phyloP scores from a whole-genome alignment of 2,888 invertebrate species.

The Mesochorus sp. region DNA sequence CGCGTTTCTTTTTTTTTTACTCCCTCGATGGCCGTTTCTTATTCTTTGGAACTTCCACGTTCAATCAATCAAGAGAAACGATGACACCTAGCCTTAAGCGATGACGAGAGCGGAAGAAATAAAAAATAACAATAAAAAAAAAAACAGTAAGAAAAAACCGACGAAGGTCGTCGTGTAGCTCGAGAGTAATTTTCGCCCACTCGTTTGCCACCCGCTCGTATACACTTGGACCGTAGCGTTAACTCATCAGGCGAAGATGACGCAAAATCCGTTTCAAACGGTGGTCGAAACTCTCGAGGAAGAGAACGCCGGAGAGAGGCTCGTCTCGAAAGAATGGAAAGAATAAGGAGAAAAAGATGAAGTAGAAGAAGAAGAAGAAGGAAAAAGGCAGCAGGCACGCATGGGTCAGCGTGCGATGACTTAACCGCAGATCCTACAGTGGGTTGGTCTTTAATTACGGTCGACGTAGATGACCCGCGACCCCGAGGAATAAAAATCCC shows the following conservation, averaged over 20 bases:
- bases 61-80: too few species aligned
- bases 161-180: too few species aligned
- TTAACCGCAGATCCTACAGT: conserved; percentile 28
- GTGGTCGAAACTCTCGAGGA: conserved; percentile 4
- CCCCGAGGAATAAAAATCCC: conserved; percentile 41
- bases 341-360: not conserved
- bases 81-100: too few species aligned
- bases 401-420: conserved; percentile 38
- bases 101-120: too few species aligned
- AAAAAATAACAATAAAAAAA: too few species aligned
- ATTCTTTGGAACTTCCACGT: too few species aligned
- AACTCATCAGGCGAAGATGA: conserved; percentile 15
- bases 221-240: too few species aligned
- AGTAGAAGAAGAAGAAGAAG: not conserved
- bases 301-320: not conserved
- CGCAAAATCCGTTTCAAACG: not conserved
- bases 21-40: too few species aligned
- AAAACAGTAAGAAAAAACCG: too few species aligned
- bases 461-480: conserved; percentile 54
- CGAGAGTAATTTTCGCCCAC: too few species aligned
- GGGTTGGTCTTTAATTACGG: conserved; percentile 53
- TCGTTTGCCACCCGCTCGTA: too few species aligned
- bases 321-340: conserved; percentile 15
- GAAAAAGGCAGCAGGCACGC: conserved; percentile 1
- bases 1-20: too few species aligned